phyloP scores from a whole-genome alignment of 2,113 vertebrate genomes.

The Ammodytes dubius region DNA sequence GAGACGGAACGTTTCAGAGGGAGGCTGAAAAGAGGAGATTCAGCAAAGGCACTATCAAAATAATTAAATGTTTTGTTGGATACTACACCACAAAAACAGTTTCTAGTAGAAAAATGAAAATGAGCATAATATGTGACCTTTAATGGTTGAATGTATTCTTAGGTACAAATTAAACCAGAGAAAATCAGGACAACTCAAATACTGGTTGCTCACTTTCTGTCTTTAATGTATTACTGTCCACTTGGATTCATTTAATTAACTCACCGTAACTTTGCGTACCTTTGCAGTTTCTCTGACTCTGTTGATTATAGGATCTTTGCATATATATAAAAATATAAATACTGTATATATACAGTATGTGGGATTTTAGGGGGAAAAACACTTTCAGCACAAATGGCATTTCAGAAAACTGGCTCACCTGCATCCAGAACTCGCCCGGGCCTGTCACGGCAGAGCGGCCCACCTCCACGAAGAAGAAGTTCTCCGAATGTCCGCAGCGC shows the following conservation, averaged over 20 bases:
- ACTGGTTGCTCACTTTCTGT: background rate
- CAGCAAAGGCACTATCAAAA: too few species aligned
- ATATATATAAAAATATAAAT: background rate
- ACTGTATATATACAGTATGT: background rate
- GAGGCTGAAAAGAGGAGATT: too few species aligned
- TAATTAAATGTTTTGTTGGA: too few species aligned
- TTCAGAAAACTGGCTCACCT: conserved; percentile 73
- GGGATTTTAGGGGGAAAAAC: background rate
- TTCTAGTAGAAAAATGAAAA: too few species aligned
- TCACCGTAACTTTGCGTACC: background rate
- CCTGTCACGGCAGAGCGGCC: conserved; percentile 87
- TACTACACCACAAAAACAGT: too few species aligned
- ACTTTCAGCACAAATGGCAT: conserved; percentile 25
- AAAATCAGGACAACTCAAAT: background rate
- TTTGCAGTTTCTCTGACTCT: conserved; percentile 16
- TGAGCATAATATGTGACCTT: too few species aligned
- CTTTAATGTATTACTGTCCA: background rate
- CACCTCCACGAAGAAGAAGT: conserved; percentile 91
- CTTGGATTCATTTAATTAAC: conserved; percentile 12
- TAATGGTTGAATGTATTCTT: background rate
- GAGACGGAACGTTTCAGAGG: too few species aligned
- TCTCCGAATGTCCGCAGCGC: conserved; percentile 88
- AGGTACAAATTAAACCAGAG: background rate
- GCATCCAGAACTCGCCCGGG: conserved; percentile 91
- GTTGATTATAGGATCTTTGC: conserved; percentile 29